These are phyloP conservation scores for Arenicola marina DNA, from an alignment of 2,888 invertebrate genomes.

Conservation along the genomic window DNA sequence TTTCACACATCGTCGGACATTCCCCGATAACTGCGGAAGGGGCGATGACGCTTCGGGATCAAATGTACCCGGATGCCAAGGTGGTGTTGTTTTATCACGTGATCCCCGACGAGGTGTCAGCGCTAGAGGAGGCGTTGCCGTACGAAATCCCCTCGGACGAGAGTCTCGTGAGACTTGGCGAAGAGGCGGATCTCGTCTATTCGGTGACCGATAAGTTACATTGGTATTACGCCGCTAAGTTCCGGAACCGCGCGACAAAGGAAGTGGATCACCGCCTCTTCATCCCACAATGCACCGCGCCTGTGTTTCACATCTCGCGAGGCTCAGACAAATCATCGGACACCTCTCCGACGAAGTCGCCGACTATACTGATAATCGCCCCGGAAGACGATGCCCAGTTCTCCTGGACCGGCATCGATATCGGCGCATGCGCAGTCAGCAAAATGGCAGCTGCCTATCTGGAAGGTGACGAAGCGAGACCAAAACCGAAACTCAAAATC, in stretches of 20 bases:
- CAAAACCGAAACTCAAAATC: not conserved
- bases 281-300: conserved; percentile 26
- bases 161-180: conserved; percentile 23
- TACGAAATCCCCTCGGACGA: conserved; percentile 17
- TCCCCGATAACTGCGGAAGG: conserved; percentile 30
- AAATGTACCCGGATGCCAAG: conserved; percentile 20
- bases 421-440: conserved; percentile 23
- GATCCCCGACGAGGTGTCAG: conserved; percentile 26
- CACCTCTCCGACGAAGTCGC: not conserved
- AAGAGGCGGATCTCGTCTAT: conserved; percentile 31
- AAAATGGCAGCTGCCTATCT: conserved; percentile 17
- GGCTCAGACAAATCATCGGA: not conserved
- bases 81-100: conserved; percentile 35
- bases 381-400: conserved; percentile 5
- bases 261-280: conserved; percentile 30
- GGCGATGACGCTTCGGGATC: conserved; percentile 21
- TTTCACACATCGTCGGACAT: conserved; percentile 33
- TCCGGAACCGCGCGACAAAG: conserved; percentile 24
- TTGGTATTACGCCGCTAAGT: conserved; percentile 31
- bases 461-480: not conserved
- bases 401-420: conserved; percentile 31
- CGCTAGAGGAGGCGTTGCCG: conserved; percentile 18
- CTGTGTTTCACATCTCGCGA: conserved; percentile 22
- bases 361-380: conserved; percentile 13
- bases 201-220: conserved; percentile 32